phyloP scores from a whole-genome alignment of 2,113 vertebrate genomes.

The Oreamnos americanus region DNA sequence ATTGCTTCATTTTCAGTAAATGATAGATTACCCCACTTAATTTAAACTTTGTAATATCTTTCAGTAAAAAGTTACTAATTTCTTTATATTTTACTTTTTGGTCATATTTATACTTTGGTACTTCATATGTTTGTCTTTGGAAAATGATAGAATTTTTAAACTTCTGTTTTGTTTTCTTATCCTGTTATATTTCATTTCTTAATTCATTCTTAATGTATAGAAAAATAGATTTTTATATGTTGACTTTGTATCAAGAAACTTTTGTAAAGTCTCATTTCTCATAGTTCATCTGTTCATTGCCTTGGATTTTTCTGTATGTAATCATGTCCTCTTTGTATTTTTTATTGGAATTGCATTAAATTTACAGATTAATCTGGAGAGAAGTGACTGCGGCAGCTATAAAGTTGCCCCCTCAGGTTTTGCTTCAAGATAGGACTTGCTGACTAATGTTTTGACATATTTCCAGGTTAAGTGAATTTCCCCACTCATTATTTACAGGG shows the following conservation, averaged over 20 bases:
- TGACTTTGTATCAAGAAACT: background rate
- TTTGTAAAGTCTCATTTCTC: background rate
- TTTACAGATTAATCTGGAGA: background rate
- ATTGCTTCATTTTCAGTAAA: background rate
- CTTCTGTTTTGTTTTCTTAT: background rate
- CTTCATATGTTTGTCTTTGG: background rate
- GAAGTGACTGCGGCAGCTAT: background rate
- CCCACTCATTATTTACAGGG: background rate
- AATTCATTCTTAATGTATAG: background rate
- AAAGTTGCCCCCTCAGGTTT: background rate
- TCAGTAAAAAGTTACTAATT: background rate
- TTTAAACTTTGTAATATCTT: background rate
- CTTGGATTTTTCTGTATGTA: background rate
- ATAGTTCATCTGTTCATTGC: background rate
- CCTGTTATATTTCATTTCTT: background rate
- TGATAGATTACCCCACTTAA: background rate
- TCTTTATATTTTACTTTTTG: background rate
- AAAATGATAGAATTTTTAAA: background rate
- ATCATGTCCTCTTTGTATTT: background rate
- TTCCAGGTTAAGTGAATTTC: background rate
- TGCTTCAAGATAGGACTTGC: background rate
- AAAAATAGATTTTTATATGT: background rate
- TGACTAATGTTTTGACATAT: background rate
- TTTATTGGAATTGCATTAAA: background rate
- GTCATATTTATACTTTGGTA: background rate